phyloP scores from a whole-genome alignment of 2,888 invertebrate genomes.

The Acanthosepion lycidas region DNA sequence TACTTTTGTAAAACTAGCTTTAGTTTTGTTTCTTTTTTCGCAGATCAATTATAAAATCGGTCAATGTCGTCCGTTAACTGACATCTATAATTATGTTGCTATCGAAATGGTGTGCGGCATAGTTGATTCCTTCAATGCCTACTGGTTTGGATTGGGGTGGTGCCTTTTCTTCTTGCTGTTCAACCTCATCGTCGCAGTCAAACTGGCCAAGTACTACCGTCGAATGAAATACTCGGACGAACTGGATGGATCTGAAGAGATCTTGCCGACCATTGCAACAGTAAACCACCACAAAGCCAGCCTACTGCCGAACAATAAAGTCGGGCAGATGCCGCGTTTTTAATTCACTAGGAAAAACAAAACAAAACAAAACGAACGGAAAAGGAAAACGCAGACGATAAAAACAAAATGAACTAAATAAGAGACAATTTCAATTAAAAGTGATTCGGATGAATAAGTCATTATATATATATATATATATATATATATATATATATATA shows the following conservation, averaged over 20 bases:
- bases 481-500: too few relatives aligned
- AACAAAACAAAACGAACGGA: too few relatives aligned
- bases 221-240: constrained; percentile 51
- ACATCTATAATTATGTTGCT: background rate
- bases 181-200: constrained; percentile 84
- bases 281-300: background rate
- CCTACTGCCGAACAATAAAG: background rate
- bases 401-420: too few relatives aligned
- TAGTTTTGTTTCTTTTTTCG: background rate
- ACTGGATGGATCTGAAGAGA: background rate
- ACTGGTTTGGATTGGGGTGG: constrained; percentile 91
- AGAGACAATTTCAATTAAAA: too few relatives aligned
- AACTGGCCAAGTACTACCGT: constrained; percentile 79
- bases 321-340: background rate
- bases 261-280: background rate
- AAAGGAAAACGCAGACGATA: too few relatives aligned
- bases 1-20: too few relatives aligned
- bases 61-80: background rate
- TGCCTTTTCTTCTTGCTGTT: constrained; percentile 87
- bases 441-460: too few relatives aligned
- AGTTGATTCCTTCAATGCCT: constrained; percentile 81
- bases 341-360: too few relatives aligned
- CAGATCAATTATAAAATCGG: background rate
- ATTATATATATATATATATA: too few relatives aligned
- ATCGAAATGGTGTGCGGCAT: background rate